These are phyloP conservation scores for Pungitius pungitius DNA, from an alignment of 2,113 vertebrate genomes.

Conservation along the genomic window DNA sequence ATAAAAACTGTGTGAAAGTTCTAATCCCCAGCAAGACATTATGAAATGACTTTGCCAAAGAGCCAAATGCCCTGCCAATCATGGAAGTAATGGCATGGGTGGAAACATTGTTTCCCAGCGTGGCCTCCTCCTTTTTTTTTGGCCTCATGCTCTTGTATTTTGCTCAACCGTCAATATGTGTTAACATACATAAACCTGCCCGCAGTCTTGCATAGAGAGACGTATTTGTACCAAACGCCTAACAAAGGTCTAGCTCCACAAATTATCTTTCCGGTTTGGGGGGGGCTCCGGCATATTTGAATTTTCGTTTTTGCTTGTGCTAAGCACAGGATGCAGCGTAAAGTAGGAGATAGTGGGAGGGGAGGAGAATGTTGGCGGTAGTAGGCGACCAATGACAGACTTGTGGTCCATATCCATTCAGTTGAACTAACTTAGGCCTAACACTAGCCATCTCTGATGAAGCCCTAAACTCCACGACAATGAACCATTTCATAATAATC, in stretches of 20 bases:
- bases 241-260: background rate
- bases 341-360: too few species aligned
- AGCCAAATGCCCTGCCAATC: conserved; percentile 25
- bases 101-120: background rate
- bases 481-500: too few species aligned
- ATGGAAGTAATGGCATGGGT: conserved; percentile 6
- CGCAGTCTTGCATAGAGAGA: background rate
- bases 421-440: too few species aligned
- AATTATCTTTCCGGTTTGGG: background rate
- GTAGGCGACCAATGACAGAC: too few species aligned
- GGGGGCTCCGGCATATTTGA: too few species aligned
- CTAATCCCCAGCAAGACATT: conserved; percentile 58
- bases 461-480: too few species aligned
- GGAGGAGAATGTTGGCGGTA: too few species aligned
- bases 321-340: too few species aligned
- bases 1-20: conserved; percentile 69
- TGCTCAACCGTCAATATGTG: background rate
- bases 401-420: too few species aligned
- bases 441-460: too few species aligned
- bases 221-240: background rate
- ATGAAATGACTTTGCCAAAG: conserved; percentile 48
- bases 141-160: background rate
- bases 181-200: background rate
- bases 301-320: too few species aligned
- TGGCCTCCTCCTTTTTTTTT: background rate